A percentile compares a stretch with the other conserved stretches of the same genome.
These are phyloP conservation scores for Brachionus koreanus DNA, from an alignment of 1,140 invertebrate species.

Conservation along the genomic window DNA sequence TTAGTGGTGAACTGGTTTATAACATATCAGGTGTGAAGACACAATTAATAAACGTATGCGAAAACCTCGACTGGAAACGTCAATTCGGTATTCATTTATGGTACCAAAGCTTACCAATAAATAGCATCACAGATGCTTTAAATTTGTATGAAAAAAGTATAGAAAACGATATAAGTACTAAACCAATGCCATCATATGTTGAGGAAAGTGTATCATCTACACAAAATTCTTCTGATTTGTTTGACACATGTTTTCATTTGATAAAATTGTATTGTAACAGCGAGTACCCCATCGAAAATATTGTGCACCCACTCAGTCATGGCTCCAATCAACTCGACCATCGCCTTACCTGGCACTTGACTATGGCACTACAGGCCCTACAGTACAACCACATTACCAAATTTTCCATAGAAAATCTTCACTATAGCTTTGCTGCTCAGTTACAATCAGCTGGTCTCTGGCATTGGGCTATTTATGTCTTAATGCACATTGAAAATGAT, in stretches of 20 bases:
- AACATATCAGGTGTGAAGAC: not conserved
- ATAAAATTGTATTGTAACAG: slow-evolving; percentile 38
- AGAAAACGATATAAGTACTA: not conserved
- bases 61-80: slow-evolving; percentile 40
- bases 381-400: slow-evolving; percentile 19
- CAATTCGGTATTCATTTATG: slow-evolving; percentile 40
- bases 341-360: slow-evolving; percentile 30
- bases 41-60: slow-evolving; percentile 27
- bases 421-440: slow-evolving; percentile 68
- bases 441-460: slow-evolving; percentile 75
- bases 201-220: not conserved
- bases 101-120: slow-evolving; percentile 9
- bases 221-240: not conserved
- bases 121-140: slow-evolving; percentile 24
- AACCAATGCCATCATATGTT: slow-evolving; percentile 16
- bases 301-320: not conserved
- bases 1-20: slow-evolving; percentile 6
- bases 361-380: not conserved
- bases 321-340: slow-evolving; percentile 14
- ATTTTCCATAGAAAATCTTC: not conserved
- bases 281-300: not conserved
- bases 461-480: slow-evolving; percentile 82
- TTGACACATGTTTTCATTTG: slow-evolving; percentile 33
- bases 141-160: slow-evolving; percentile 2
- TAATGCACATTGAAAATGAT: slow-evolving; percentile 71